Conservation (phyloP, 53 echinoderm and acorn worm species). For the Holothuria leucospilota region DNA sequence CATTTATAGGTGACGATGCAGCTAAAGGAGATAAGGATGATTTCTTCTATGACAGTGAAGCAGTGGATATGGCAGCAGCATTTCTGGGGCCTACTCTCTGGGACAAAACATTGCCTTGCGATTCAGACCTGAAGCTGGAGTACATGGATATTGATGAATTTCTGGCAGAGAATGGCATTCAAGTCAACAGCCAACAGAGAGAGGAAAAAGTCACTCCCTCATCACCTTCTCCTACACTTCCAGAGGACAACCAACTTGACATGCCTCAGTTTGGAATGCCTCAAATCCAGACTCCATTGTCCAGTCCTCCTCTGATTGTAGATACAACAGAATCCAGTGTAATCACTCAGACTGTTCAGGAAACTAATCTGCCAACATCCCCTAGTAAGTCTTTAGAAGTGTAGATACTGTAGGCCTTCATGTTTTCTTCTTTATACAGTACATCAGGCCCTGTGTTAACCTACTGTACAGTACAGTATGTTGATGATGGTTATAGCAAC, state of each 20-base stretch:
- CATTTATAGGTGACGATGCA: background rate
- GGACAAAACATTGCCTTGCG: slow-evolving; percentile 84
- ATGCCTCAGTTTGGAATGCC: too few relatives aligned
- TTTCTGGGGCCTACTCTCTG: slow-evolving; percentile 96
- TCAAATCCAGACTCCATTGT: too few relatives aligned
- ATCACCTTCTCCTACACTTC: too few relatives aligned
- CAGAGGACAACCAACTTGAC: too few relatives aligned
- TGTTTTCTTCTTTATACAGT: too few relatives aligned
- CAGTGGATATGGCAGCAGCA: slow-evolving; percentile 83
- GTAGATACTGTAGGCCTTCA: too few relatives aligned
- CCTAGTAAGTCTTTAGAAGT: too few relatives aligned
- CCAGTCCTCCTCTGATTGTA: background rate
- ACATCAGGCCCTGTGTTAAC: too few relatives aligned
- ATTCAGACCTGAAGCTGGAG: slow-evolving; percentile 91
- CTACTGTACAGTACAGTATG: too few relatives aligned
- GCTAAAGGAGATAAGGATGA: slow-evolving; percentile 66
- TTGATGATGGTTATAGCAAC: too few relatives aligned
- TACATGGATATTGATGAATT: slow-evolving; percentile 99
- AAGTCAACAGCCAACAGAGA: slow-evolving; percentile 18
- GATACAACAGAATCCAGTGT: background rate
- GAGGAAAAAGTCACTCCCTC: background rate
- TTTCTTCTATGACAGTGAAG: slow-evolving; percentile 50
- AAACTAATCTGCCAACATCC: too few relatives aligned
- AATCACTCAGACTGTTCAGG: too few relatives aligned
- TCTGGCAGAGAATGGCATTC: slow-evolving; percentile 87